Percentiles rank a stretch among this genome's conserved stretches.
Evolutionary conservation across 2,888 invertebrate species (phyloP).

Genomic region (Callinectes sapidus): DNA sequence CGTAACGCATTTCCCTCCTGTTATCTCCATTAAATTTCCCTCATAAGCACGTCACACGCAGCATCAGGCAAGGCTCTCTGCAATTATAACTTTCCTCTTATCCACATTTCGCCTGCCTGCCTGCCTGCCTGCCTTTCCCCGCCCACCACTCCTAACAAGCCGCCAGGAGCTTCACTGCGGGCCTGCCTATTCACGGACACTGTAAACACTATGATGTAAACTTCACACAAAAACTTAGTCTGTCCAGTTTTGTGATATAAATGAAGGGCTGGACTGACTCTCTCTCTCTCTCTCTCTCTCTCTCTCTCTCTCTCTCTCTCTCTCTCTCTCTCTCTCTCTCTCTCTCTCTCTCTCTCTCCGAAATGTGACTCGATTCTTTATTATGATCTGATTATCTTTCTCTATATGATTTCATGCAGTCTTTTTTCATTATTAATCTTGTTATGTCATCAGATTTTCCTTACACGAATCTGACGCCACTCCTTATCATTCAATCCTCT

Average conservation of each 20-base stretch:
- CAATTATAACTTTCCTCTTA: conserved; percentile 20
- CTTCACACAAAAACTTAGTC: background rate
- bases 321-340: background rate
- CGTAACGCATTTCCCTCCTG: background rate
- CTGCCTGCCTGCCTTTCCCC: background rate
- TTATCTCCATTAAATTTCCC: background rate
- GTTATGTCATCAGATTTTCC: no score
- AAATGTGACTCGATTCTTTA: background rate
- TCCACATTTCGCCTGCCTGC: background rate
- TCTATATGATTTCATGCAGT: no score
- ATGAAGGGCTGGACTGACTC: background rate
- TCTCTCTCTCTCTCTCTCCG: no score
- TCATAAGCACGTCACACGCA: background rate
- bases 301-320: background rate
- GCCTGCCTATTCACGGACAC: background rate
- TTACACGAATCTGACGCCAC: no score
- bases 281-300: background rate
- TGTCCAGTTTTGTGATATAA: background rate
- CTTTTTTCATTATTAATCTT: background rate
- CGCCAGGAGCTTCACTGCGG: background rate
- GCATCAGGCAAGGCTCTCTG: background rate
- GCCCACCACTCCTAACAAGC: background rate
- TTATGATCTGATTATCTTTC: no score
- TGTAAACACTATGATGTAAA: background rate
- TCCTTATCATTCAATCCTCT: no score